Evolutionary conservation across 2,888 invertebrate genomes (phyloP).

Genomic region (Hanleya hanleyi): DNA sequence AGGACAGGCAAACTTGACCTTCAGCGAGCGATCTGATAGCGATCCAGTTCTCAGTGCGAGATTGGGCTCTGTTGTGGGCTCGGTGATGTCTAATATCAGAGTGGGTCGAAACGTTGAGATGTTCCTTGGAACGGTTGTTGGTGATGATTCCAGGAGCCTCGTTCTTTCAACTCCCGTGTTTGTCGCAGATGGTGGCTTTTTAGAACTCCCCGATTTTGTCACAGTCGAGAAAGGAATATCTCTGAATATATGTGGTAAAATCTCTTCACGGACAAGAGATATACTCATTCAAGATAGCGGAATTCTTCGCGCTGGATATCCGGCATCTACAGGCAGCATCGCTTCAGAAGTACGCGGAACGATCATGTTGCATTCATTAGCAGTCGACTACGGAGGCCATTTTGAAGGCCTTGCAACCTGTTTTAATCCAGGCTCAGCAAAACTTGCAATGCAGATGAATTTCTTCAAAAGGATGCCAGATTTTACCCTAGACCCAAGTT

Average conservation of each 20-base stretch:
- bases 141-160: background rate
- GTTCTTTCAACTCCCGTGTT: constrained; percentile 29
- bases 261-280: constrained; percentile 36
- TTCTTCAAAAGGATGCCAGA: constrained; percentile 34
- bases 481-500: constrained; percentile 27
- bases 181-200: constrained; percentile 36
- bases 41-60: background rate
- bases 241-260: constrained; percentile 47
- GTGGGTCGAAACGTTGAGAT: background rate
- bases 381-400: constrained; percentile 39
- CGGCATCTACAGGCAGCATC: constrained; percentile 28
- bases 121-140: background rate
- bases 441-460: constrained; percentile 15
- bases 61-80: background rate
- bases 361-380: constrained; percentile 29
- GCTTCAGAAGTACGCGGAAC: constrained; percentile 6
- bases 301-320: constrained; percentile 33
- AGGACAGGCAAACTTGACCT: background rate
- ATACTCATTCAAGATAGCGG: constrained; percentile 41
- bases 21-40: background rate
- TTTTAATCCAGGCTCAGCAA: background rate
- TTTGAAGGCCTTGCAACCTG: constrained; percentile 17
- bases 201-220: constrained; percentile 44
- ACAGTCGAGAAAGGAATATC: constrained; percentile 37
- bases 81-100: background rate